Percentiles rank a stretch among this genome's conserved stretches.
Evolutionary conservation across 2,888 invertebrate genomes (phyloP).

Genomic region (Lydus trimaculatus): DNA sequence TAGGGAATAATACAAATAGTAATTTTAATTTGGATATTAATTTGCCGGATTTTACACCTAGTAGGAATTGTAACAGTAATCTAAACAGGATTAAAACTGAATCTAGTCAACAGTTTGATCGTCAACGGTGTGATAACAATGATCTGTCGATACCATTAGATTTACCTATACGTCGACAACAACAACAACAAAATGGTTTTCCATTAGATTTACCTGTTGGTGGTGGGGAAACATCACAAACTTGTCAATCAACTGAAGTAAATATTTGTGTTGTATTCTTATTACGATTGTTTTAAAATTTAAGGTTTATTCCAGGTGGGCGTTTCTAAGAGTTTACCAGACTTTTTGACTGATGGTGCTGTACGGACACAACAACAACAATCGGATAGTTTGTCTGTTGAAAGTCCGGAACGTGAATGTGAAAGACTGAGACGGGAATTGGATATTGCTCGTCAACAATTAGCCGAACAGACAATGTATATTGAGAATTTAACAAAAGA

Average conservation of each 20-base stretch:
- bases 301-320: conserved; percentile 50
- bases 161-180: conserved; percentile 51
- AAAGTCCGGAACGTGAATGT: conserved; percentile 54
- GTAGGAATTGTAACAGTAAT: conserved; percentile 46
- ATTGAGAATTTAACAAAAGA: conserved; percentile 65
- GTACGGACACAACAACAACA: conserved; percentile 57
- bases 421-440: conserved; percentile 66
- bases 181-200: conserved; percentile 51
- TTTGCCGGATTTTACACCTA: conserved; percentile 73
- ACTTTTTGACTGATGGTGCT: conserved; percentile 76
- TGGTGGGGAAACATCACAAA: conserved; percentile 31
- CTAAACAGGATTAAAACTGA: conserved; percentile 39
- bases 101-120: conserved; percentile 37
- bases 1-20: conserved; percentile 64
- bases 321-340: conserved; percentile 69
- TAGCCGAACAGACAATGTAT: conserved; percentile 64
- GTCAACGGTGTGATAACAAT: conserved; percentile 34
- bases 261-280: conserved; percentile 3
- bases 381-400: conserved; percentile 42
- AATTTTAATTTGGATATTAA: conserved; percentile 66
- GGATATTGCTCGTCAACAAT: conserved; percentile 63
- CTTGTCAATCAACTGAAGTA: conserved; percentile 46
- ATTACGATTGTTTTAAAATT: conserved; percentile 8
- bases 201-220: conserved; percentile 57
- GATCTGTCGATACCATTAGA: conserved; percentile 51